These are phyloP conservation scores for Lamprologus lemairii DNA, from an alignment of 2,113 vertebrate genomes.

Conservation along the genomic window DNA sequence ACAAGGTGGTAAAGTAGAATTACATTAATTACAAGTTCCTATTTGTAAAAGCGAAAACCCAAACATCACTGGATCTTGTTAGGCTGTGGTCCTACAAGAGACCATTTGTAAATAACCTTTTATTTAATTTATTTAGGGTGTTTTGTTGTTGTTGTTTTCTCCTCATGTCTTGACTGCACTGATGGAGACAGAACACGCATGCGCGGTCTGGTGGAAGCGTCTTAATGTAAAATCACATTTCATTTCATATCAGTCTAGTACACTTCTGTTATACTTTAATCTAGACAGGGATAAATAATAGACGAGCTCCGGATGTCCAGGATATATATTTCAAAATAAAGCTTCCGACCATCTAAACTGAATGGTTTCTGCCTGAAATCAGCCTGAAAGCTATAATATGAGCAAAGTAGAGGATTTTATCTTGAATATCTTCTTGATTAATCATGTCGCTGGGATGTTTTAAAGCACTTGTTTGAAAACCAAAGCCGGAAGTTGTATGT, in stretches of 20 bases:
- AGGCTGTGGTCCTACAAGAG: background rate
- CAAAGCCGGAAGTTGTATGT: rapidly evolving
- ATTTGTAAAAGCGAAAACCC: background rate
- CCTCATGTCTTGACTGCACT: background rate
- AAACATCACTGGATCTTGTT: background rate
- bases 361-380: background rate
- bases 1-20: background rate
- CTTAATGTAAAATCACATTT: background rate
- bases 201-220: background rate
- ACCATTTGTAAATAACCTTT: background rate
- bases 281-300: background rate
- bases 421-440: rapidly evolving
- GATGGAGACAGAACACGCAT: background rate
- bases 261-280: background rate
- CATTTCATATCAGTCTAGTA: background rate
- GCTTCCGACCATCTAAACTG: background rate
- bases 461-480: background rate
- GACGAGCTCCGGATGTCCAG: background rate
- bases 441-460: background rate
- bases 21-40: too few relatives aligned
- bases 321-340: background rate
- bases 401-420: background rate
- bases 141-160: background rate
- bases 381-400: background rate
- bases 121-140: background rate